Base-by-base conservation (phyloP, 1,140 invertebrate species). In the Agraylea sexmaculata region DNA sequence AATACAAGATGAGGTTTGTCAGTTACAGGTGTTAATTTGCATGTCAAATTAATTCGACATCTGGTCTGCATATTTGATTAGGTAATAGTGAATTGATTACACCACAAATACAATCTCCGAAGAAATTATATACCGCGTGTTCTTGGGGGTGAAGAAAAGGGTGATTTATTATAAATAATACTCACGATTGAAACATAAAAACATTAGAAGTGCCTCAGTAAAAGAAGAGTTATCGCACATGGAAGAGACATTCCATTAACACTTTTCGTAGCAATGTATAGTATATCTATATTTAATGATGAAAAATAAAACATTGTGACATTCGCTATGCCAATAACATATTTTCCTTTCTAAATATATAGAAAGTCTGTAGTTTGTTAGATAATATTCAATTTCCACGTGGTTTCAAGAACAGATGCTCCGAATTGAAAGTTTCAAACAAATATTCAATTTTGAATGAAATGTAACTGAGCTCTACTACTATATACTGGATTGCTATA, bases 141-240 rank as follows among this genome's bases (percentile, higher is more conserved):
- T 30, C 12, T 13, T n/a, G 23, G 11, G 16, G 29, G 11, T 3
- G 12, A 30, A n/a, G 12, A 13, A 30, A 11, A 30, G 12, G 11
- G 11, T 13, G 11, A 4, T n/a, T 30, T 11, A 13, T 30, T 11
- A 16, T n/a, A 11, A 30, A 30, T 30, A 13, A 13, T 30, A 5
- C 37, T 11, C 30, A 1, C 29, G 42, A 44, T 44, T 44, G 37
- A 44, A 44, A 44, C 42, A 44, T 44, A 40, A 44, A 44, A 20
- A 12, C 27, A 32, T 37, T 37, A 38, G 35, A 32, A 44, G 33
- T 29, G 35, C 27, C 23, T 20, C 33, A 15, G 16, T 28, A 19
- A 44, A n/a, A n/a, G n/a, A n/a, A n/a, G n/a, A 44, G 42, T 40
- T 40, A 40, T 44, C 42, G 42, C 25, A 18, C 25, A 34, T 27